Percentiles rank a stretch among this genome's conserved stretches.
phyloP scores from a whole-genome alignment of 2,888 invertebrate genomes.

The Hypercompe scribonia region DNA sequence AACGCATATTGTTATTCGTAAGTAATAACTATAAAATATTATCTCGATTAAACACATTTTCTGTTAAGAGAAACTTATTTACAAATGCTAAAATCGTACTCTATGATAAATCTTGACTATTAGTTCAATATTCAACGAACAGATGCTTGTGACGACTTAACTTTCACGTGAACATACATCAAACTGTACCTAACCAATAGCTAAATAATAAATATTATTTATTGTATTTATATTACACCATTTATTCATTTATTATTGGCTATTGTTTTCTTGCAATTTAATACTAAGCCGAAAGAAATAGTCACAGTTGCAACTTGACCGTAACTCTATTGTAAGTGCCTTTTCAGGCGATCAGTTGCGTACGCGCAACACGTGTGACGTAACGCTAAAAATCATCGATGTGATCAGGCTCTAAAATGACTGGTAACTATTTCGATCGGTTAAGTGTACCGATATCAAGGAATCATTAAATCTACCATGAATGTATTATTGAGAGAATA shows the following conservation, averaged over 20 bases:
- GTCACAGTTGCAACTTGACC: not conserved
- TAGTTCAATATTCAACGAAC: constrained; percentile 3
- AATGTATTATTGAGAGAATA: not conserved
- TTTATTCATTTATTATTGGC: constrained; percentile 7
- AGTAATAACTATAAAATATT: not conserved
- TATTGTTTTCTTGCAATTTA: constrained; percentile 15
- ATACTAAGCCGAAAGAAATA: constrained; percentile 4
- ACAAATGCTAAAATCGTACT: not conserved
- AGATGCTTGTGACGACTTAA: constrained; percentile 9
- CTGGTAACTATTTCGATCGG: constrained; percentile 5
- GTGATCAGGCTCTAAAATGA: not conserved
- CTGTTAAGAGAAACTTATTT: not conserved
- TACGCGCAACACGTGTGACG: not conserved
- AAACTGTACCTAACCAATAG: constrained; percentile 4
- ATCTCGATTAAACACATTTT: not conserved
- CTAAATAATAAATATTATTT: constrained; percentile 7
- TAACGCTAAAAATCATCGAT: not conserved
- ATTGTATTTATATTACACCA: not conserved
- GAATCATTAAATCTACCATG: not conserved
- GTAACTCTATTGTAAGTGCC: not conserved
- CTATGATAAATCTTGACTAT: constrained; percentile 2
- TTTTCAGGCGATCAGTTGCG: not conserved
- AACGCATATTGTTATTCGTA: not conserved
- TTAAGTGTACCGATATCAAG: not conserved
- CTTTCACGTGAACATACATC: not conserved